phyloP scores from a whole-genome alignment of 2,797 vertebrate genomes.

The Hoplostethus mediterraneus region DNA sequence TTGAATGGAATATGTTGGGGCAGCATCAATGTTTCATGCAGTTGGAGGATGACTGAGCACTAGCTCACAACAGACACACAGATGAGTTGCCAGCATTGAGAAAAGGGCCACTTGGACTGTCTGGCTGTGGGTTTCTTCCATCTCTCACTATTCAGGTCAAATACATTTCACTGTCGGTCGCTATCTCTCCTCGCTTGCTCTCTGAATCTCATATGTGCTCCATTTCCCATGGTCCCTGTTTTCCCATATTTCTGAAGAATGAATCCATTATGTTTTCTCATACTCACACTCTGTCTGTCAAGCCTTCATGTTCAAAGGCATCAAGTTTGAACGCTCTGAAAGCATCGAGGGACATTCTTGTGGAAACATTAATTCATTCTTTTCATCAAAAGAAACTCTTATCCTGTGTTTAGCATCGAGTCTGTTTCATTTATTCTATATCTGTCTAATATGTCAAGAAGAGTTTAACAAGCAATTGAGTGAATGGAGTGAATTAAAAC shows the following conservation, averaged over 20 bases:
- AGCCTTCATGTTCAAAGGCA: conserved; percentile 21
- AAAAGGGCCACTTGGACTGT: conserved; percentile 3
- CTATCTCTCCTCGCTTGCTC: conserved; percentile 30
- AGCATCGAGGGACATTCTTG: background rate
- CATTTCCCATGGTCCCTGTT: conserved; percentile 53
- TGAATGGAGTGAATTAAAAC: conserved; percentile 2
- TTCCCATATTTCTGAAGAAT: conserved; percentile 48
- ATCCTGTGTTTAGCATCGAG: background rate
- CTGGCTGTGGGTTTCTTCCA: conserved; percentile 57
- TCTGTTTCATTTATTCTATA: conserved; percentile 20
- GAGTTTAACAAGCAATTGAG: conserved; percentile 13
- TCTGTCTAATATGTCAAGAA: background rate
- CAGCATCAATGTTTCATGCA: conserved; percentile 34
- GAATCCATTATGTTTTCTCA: conserved; percentile 53
- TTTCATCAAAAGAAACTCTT: conserved; percentile 5
- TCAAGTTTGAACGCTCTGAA: background rate
- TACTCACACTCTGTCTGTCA: conserved; percentile 40
- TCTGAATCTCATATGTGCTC: conserved; percentile 55
- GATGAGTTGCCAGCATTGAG: conserved; percentile 35
- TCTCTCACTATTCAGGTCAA: conserved; percentile 58
- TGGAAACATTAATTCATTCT: conserved; percentile 6
- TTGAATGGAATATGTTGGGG: conserved; percentile 23
- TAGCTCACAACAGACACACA: conserved; percentile 31
- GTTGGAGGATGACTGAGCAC: conserved; percentile 13
- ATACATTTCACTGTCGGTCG: conserved; percentile 47